Evolutionary conservation across 2,888 invertebrate species (phyloP).

Genomic region (Morpho deidamia): DNA sequence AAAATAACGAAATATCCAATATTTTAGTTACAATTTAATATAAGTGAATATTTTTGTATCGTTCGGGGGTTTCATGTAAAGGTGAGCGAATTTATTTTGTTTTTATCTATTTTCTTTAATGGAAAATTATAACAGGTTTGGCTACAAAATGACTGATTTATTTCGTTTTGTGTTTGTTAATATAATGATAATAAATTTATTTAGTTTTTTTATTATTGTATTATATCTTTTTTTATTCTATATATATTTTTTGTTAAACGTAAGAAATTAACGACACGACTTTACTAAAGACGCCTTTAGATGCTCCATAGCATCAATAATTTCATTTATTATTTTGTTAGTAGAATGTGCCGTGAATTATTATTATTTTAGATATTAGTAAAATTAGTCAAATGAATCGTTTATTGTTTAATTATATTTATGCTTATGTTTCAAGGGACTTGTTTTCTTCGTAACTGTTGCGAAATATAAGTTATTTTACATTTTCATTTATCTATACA

Average conservation of each 20-base stretch:
- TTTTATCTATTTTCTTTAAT: background rate
- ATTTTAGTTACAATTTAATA: conserved; percentile 18
- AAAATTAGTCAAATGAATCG: too few species aligned
- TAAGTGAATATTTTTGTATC: conserved; percentile 27
- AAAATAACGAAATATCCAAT: conserved; percentile 14
- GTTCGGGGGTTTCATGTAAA: conserved; percentile 18
- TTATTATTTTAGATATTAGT: too few species aligned
- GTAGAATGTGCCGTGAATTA: too few species aligned
- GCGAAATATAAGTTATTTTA: background rate
- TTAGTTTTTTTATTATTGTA: background rate
- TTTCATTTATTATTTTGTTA: too few species aligned
- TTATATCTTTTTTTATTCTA: background rate
- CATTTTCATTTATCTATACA: background rate
- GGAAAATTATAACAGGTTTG: background rate
- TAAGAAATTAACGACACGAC: too few species aligned
- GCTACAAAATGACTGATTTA: conserved; percentile 17
- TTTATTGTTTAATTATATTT: too few species aligned
- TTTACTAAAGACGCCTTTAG: too few species aligned
- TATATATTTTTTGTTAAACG: background rate
- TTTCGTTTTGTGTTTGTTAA: conserved; percentile 12
- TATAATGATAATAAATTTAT: background rate
- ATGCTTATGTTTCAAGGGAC: too few species aligned
- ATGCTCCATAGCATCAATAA: too few species aligned
- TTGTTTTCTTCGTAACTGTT: too few species aligned
- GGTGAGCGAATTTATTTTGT: conserved; percentile 24